Evolutionary conservation across 2,888 invertebrate genomes (phyloP), one percentile per base, ranked within the genome.

Genomic region (Macrosoma leucophasiata): DNA sequence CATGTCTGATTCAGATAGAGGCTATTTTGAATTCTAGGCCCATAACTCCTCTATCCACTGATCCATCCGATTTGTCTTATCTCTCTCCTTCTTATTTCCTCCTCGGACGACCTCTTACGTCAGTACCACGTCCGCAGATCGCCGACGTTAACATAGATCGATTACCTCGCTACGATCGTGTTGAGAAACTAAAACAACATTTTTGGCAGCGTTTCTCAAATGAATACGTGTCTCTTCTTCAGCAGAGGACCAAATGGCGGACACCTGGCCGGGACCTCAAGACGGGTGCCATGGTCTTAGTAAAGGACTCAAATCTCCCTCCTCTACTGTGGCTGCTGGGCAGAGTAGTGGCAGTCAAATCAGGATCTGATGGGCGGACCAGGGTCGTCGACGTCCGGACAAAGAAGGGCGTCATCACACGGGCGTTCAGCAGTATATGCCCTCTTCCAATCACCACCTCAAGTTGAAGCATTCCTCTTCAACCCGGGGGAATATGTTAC

Each of bases 401-500:
- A 2, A 28, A 23, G 23, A 28, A 19, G 10, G 23, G 34, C 11
- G 13, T 13, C 22, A 27, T 28, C 21, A 11, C 15, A 7, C 27
- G 27, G 2, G 28, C 22, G 6, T 28, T 17, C n/a, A 33, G 28
- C 13, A 31, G 18, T n/a, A 24, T 31, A 5, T 30, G 30, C 12
- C 24, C 17, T 7, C 30, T 31, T 18, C 30, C 30, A 2, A 10
- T 31, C 18, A n/a, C 22, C 5, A 9, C 11, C 13, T 15, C 15
- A n/a, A 14, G 11, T 25, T 35, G 19, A 23, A 19, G 29, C n/a
- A 6, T n/a, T 17, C 4, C 11, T 13, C 20, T 28, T 25, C 24
- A 15, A n/a, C 12, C 18, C 27, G 55, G 60, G 43, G 55, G 12
- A 52, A 22, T 19, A 26, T 33, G 24, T 39, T 33, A 14, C 25